Base-by-base conservation (phyloP, 2,113 vertebrate species). In the Symphodus melops region DNA sequence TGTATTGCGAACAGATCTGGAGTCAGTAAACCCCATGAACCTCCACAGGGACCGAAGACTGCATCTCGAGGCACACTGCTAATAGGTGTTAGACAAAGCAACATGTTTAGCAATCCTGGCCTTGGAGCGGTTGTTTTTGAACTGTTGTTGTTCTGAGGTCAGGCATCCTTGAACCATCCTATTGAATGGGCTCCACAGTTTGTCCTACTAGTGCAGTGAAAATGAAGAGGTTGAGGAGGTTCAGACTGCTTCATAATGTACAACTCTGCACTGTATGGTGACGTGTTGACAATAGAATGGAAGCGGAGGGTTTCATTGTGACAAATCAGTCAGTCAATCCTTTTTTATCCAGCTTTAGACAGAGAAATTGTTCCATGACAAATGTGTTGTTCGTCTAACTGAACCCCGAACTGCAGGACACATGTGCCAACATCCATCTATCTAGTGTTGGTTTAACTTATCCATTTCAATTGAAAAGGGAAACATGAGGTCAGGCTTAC, bases 51-150 rank as follows among this genome's bases (percentile, higher is more conserved):
- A 36, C 41, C 25, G 9, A 21, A 37, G 49, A 12, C 20, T 54
- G 46, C 9, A 14, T 25, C 39, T 33, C 7, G 9, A 70, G 41
- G 11, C 23, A 11, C 9, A 49, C 10, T 10, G 10, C 25, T 20
- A 1, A 7, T 48, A 8, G 46, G 3, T 7, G 17, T 7, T 17
- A 6, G 63, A 56, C 23, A 53, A 72, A 75, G 17, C 10, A 21
- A 67, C 19, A 36, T 41, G 51, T 74, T 71, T 51, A 58, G 33
- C 66, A 67, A 68, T 33, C 13, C 9, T 3, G 41, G 61, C 75
- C 71, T 72, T 73, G 68, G 16, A 63, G 42, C 49, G 36, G 68
- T 71, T 56, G 1, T 42, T 51, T 69, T 42, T 64, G 8, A 62
- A 57, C 14, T 17, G 49, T 52, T 60, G 49, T 75, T 78, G 59